Conservation (phyloP, 2,797 vertebrate species). For the Columba guinea region DNA sequence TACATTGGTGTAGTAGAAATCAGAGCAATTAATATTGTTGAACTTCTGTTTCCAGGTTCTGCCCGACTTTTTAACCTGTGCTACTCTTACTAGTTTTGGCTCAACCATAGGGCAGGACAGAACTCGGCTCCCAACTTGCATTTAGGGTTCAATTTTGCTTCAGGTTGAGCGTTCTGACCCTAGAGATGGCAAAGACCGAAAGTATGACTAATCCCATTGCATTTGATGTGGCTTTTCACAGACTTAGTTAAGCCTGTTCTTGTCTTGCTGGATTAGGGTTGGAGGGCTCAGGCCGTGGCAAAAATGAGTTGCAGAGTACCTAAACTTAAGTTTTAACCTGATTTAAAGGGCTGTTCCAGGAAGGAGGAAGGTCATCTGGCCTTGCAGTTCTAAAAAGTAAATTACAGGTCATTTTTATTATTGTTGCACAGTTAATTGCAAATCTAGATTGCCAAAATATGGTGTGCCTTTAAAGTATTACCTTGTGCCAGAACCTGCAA, state of each 20-base stretch:
- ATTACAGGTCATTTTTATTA: background rate
- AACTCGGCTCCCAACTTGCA: background rate
- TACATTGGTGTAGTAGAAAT: background rate
- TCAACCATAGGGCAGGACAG: background rate
- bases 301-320: background rate
- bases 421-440: constrained; percentile 20
- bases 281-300: background rate
- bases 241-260: background rate
- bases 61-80: background rate
- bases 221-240: constrained; percentile 28
- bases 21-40: background rate
- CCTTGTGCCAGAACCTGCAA: constrained; percentile 70
- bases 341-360: background rate
- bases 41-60: background rate
- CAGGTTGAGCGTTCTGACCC: background rate
- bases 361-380: background rate
- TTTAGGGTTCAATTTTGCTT: background rate
- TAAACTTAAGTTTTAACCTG: background rate
- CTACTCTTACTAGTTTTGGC: background rate
- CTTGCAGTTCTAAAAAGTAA: background rate
- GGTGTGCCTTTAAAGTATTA: constrained; percentile 70
- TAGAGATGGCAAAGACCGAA: background rate
- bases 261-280: constrained; percentile 9
- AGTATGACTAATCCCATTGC: background rate
- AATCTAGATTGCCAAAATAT: constrained; percentile 15